Base-by-base conservation (phyloP, 2,797 vertebrate species). In the Setipinna tenuifilis region DNA sequence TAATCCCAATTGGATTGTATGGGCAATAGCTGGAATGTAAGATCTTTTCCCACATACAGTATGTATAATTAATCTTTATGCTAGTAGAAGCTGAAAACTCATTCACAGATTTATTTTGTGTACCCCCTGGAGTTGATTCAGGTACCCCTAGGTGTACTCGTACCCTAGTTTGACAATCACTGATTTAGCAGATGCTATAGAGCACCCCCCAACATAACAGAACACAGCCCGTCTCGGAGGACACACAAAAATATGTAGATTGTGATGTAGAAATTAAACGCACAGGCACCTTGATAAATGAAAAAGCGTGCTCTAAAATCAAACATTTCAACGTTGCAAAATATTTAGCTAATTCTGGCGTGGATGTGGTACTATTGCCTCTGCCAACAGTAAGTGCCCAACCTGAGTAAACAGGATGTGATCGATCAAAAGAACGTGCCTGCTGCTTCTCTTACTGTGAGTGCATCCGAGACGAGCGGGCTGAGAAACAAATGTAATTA, bases 351-450 rank as follows among this genome's bases (percentile, higher is more conserved):
- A 65, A 65, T 28, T 5, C 28, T 35, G 16, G 35, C 17, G 0
- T 78, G 17, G 31, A 78, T 16, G 28, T 35, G 28, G 68, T 19
- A 16, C 31, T 41, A 44, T 21, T 31, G 5, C 19, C 16, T 35
- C 28, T 21, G 71, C 71, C 35, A 41, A 44, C 71, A 9, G 71
- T 71, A 7, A 28, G 28, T 75, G 68, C 16, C 10, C 35, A 78
- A 78, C 31, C 35, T 41, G 71, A 78, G 35, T 44, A 78, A 44
- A 78, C 71, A 78, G 35, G 71, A 78, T 78, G 71, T 44, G 71
- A 78, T 78, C 71, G 71, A 78, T 78, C 71, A 44, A 44, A 78
- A 75, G 68, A 35, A 78, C 6, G 5, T 78, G 35, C 68, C 68
- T 16, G 68, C 71, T 44, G 17, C 71, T 75, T 16, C 68, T 78